These are phyloP conservation scores for Leucoma salicis DNA, from an alignment of 2,888 invertebrate genomes.

Conservation along the genomic window DNA sequence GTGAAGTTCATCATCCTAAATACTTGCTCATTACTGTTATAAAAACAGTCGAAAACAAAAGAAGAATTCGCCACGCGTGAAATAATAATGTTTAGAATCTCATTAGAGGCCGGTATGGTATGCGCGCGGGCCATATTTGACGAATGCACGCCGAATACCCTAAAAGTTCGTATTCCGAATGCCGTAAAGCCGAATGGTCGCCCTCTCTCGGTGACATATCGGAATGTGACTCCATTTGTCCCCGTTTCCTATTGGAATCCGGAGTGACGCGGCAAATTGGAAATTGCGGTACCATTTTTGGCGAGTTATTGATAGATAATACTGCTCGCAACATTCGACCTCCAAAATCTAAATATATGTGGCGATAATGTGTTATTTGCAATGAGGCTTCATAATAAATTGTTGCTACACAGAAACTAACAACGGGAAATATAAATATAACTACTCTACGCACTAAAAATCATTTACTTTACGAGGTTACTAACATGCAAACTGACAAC, in stretches of 20 bases:
- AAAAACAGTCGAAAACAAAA: conserved; percentile 36
- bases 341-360: conserved; percentile 26
- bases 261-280: conserved; percentile 81
- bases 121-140: conserved; percentile 58
- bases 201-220: conserved; percentile 77
- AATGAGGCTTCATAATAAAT: no score
- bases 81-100: conserved; percentile 62
- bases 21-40: conserved; percentile 26
- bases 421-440: no score
- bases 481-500: no score
- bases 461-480: no score
- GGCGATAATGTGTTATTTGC: conserved; percentile 10
- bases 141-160: conserved; percentile 62
- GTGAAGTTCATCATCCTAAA: conserved; percentile 20
- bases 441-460: no score
- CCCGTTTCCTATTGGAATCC: conserved; percentile 81
- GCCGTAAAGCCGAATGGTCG: conserved; percentile 73
- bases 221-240: conserved; percentile 82
- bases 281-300: conserved; percentile 80
- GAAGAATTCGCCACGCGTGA: conserved; percentile 42
- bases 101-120: conserved; percentile 62
- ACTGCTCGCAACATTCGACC: conserved; percentile 56
- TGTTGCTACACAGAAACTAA: no score
- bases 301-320: conserved; percentile 74
- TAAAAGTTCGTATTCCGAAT: conserved; percentile 64